Evolutionary conservation across 2,113 vertebrate genomes (phyloP).

Genomic region (Tychaedon coryphoeus): DNA sequence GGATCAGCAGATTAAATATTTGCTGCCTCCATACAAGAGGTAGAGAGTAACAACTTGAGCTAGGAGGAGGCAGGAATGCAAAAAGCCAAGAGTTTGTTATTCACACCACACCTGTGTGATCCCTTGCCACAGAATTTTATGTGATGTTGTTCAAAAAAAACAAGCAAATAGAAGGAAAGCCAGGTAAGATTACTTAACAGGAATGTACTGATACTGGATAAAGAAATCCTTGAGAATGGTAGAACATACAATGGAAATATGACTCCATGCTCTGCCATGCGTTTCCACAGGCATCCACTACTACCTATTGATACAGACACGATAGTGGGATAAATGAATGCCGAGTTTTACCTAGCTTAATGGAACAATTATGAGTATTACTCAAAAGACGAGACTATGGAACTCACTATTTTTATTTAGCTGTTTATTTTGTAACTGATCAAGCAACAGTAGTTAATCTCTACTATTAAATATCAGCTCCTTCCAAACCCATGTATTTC

Average conservation of each 20-base stretch:
- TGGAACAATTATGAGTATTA: neutral
- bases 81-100: neutral
- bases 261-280: neutral
- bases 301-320: neutral
- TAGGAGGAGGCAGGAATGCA: neutral
- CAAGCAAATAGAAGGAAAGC: neutral
- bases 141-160: neutral
- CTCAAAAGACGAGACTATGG: neutral
- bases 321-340: neutral
- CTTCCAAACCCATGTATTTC: neutral
- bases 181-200: neutral
- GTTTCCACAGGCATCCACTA: neutral
- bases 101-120: neutral
- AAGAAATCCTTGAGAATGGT: neutral
- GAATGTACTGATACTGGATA: neutral
- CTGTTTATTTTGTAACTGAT: neutral
- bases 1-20: neutral
- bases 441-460: neutral
- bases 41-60: neutral
- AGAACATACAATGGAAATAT: neutral
- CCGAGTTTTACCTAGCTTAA: neutral
- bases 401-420: neutral
- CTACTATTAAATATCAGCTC: neutral
- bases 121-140: neutral
- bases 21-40: neutral